Percentiles rank a stretch among this genome's conserved stretches.
phyloP scores from a whole-genome alignment of 2,113 vertebrate genomes.

The Chamaetylas fuelleborni region DNA sequence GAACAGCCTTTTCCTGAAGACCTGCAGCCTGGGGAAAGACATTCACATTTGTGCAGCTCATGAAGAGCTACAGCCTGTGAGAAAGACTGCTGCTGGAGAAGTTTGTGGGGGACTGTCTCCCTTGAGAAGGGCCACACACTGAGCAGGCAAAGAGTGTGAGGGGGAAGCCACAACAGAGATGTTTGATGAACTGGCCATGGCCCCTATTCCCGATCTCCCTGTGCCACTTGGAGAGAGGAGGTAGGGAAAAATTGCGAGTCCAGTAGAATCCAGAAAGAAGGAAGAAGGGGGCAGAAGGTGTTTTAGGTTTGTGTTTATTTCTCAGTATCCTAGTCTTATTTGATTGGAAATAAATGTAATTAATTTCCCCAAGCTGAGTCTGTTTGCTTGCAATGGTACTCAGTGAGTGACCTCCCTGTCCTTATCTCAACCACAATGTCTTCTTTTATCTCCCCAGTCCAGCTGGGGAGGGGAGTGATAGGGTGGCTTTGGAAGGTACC shows the following conservation, averaged over 20 bases:
- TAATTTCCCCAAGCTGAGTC: neutral
- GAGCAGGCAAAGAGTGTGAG: neutral
- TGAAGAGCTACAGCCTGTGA: neutral
- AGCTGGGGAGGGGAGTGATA: neutral
- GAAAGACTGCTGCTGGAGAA: neutral
- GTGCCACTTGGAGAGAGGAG: neutral
- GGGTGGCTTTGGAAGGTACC: neutral
- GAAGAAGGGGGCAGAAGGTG: neutral
- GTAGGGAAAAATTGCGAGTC: neutral
- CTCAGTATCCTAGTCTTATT: neutral
- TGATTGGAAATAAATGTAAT: neutral
- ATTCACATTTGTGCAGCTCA: neutral
- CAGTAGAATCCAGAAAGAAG: neutral
- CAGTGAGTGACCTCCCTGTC: neutral
- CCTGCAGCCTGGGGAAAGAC: neutral
- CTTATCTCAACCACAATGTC: fast-evolving
- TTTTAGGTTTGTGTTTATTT: neutral
- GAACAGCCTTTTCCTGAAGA: neutral
- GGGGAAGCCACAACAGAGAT: neutral
- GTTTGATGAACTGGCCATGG: neutral
- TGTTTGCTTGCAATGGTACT: fast-evolving
- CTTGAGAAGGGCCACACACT: neutral
- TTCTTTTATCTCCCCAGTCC: neutral
- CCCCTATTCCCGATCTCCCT: neutral
- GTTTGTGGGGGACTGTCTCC: neutral